Base-by-base conservation (phyloP, 2,797 vertebrate species). In the Microhierax caerulescens region DNA sequence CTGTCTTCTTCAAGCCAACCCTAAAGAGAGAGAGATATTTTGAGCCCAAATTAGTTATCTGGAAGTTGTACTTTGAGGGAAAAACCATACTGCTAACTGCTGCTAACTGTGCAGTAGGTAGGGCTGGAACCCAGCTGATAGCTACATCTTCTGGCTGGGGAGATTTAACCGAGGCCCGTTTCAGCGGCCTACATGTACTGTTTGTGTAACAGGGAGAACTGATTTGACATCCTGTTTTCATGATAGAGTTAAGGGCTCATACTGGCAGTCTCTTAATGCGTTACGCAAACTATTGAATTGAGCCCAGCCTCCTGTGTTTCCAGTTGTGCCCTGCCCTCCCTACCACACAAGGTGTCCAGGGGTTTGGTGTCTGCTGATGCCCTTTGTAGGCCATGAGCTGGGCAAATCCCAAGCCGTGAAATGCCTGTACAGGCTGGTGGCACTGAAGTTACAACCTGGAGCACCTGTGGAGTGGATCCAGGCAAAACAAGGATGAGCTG, bases 1-100 rank as follows among this genome's bases (percentile, higher is more conserved):
- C 53, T 79, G 30, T 64, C 63, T 81, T 93, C 45, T 64, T 90
- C 48, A 78, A 50, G 15, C 41, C 41, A 41, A 85, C 25, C 30
- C 69, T 64, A 39, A 84, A 24, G 28, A 91, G 23, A 65, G 41
- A 21, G 50, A 77, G 22, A 27, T 80, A 97, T 88, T 96, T 86
- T 91, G 65, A 76, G 73, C 74, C 67, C 78, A 93, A 94, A 95
- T 89, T 76, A 76, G 88, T 85, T 61, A 37, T 78, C 86, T 93
- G 39, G 54, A 91, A 95, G 59, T 30, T 65, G 57, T 65, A 51
- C 50, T 84, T 67, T 57, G 57, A 81, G 41, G 23, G 30, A 57
- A 91, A 96, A 94, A 48, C 1, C 36, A 25, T 50, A 16, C 30
- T 77, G 75, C 41, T 50, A 28, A 45, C 50, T 45, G 7, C 68